phyloP scores from a whole-genome alignment of 1,140 invertebrate genomes.

The Heliconius melpomene region DNA sequence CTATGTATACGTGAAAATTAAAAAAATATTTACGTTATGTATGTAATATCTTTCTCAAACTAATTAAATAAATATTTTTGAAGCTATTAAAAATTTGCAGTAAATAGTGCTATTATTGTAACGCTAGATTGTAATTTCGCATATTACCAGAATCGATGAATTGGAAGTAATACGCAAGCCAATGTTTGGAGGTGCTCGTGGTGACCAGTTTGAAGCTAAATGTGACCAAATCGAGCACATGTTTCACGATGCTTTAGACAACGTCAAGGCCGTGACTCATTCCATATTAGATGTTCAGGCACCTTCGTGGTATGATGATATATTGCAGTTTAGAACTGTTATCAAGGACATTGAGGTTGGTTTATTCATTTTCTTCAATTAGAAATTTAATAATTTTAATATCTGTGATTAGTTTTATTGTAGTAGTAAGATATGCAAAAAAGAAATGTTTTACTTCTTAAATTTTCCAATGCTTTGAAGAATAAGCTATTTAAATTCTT shows the following conservation, averaged over 20 bases:
- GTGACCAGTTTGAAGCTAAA: constrained; percentile 86
- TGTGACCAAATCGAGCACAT: constrained; percentile 88
- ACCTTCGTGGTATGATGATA: constrained; percentile 87
- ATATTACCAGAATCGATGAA: constrained; percentile 82
- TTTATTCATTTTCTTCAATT: background rate
- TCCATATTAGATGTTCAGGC: constrained; percentile 88
- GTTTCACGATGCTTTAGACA: constrained; percentile 85
- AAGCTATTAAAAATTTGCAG: too few relatives aligned
- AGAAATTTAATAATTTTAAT: background rate
- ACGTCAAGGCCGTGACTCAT: constrained; percentile 82
- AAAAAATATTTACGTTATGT: too few relatives aligned
- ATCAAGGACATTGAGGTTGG: constrained; percentile 86
- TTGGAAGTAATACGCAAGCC: constrained; percentile 82
- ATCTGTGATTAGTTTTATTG: background rate
- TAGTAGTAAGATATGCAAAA: too few relatives aligned
- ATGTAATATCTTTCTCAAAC: too few relatives aligned
- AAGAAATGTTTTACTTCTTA: too few relatives aligned
- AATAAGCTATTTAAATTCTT: too few relatives aligned
- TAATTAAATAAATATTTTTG: too few relatives aligned
- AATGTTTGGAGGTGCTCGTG: constrained; percentile 84
- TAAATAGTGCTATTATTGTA: background rate
- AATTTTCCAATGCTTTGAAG: too few relatives aligned
- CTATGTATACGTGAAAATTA: too few relatives aligned
- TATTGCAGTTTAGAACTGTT: constrained; percentile 84
- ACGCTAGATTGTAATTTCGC: background rate